Evolutionary conservation across 2,888 invertebrate genomes (phyloP).

Genomic region (Eumacrocentrus americanus): DNA sequence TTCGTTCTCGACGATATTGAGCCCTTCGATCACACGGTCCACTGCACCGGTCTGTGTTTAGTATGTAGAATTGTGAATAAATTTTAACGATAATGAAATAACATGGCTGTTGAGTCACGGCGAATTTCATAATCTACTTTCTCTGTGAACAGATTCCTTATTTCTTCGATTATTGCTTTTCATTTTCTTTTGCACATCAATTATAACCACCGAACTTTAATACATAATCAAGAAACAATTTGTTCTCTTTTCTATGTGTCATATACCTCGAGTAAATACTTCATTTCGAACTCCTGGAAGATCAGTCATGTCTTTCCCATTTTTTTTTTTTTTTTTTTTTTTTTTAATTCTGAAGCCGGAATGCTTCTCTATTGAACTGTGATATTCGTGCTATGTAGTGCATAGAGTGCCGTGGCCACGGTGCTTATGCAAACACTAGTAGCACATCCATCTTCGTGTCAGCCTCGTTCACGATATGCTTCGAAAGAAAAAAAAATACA

Average conservation of each 20-base stretch:
- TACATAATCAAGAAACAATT: no score
- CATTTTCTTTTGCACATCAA: no score
- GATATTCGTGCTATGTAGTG: constrained; percentile 46
- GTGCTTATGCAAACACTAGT: constrained; percentile 29
- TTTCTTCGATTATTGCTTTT: neutral
- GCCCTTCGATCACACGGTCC: no score
- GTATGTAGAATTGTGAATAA: constrained; percentile 32
- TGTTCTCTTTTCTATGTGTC: no score
- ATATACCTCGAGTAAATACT: no score
- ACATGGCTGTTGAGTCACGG: constrained; percentile 48
- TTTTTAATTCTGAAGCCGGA: constrained; percentile 30
- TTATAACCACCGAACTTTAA: no score
- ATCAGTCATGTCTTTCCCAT: no score
- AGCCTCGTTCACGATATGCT: constrained; percentile 28
- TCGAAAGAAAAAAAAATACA: constrained; percentile 19
- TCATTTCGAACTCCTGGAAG: no score
- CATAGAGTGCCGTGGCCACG: constrained; percentile 33
- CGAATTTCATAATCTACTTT: constrained; percentile 38
- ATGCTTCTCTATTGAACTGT: constrained; percentile 48
- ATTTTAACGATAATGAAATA: constrained; percentile 37
- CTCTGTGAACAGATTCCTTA: neutral
- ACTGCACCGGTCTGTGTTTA: constrained; percentile 27
- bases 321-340: constrained; percentile 16
- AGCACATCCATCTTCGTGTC: constrained; percentile 32
- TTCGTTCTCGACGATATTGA: no score